Conservation (phyloP, 2,797 vertebrate genomes). For the Prunella strophiata region DNA sequence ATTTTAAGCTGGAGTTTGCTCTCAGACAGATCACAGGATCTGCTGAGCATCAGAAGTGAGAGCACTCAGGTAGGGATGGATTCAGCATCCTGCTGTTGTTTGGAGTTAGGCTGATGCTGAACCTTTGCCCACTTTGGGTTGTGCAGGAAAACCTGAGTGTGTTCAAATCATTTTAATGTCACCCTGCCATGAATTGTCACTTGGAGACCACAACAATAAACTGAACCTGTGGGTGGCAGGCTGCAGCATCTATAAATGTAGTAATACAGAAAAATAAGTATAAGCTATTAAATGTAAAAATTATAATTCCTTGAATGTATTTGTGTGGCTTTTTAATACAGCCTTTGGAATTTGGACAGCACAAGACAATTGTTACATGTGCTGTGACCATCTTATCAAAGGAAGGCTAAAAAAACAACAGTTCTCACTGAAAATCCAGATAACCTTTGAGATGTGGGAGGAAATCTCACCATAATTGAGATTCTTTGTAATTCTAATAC, state of each 20-base stretch:
- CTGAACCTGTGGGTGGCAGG: not conserved
- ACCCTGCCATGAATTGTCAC: not conserved
- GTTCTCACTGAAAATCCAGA: not conserved
- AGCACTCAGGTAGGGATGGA: not conserved
- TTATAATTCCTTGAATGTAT: not conserved
- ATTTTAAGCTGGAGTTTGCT: not conserved
- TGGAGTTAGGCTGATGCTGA: not conserved
- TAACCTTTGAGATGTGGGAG: not conserved
- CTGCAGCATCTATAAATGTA: not conserved
- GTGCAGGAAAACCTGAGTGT: not conserved
- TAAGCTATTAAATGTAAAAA: not conserved
- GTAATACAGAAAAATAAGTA: not conserved
- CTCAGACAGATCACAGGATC: fast-evolving
- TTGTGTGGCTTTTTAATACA: not conserved
- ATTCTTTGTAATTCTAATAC: not conserved
- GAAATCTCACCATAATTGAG: not conserved
- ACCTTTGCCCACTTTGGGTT: not conserved
- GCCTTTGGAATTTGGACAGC: not conserved
- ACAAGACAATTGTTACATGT: not conserved
- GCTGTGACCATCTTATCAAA: not conserved
- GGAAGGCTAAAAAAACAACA: not conserved
- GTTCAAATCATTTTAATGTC: not conserved
- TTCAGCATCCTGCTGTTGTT: not conserved
- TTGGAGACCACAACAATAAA: not conserved
- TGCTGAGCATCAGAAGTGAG: not conserved